Conservation (phyloP, 1,140 invertebrate genomes). For the Neotoxoptera formosana region DNA sequence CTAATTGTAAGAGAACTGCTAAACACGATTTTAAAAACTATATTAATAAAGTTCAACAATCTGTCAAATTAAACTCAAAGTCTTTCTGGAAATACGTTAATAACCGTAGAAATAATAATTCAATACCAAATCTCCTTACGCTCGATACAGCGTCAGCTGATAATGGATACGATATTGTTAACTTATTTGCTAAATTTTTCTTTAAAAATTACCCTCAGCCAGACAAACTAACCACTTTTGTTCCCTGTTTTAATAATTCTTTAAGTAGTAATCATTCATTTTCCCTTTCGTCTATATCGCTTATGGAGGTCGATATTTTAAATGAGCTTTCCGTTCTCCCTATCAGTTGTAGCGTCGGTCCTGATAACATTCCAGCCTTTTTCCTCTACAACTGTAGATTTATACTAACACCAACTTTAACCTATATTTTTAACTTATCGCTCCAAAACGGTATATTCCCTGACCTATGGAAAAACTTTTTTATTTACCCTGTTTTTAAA, state of each 20-base stretch:
- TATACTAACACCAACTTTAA: neutral
- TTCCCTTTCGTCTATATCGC: neutral
- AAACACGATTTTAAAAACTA: too few species aligned
- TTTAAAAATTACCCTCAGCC: conserved; percentile 10
- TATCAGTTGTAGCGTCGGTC: neutral
- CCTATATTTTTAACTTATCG: neutral
- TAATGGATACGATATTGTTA: conserved; percentile 11
- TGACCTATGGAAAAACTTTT: neutral
- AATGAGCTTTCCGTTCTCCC: neutral
- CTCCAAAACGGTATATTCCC: neutral
- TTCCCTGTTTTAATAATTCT: neutral
- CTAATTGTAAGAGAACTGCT: too few species aligned
- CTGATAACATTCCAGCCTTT: neutral
- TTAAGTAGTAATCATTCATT: neutral
- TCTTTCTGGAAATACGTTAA: conserved; percentile 1
- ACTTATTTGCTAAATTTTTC: neutral
- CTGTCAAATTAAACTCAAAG: neutral
- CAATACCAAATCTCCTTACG: conserved; percentile 1
- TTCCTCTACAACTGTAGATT: neutral
- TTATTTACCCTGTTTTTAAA: conserved; percentile 4
- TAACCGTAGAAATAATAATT: conserved; percentile 16
- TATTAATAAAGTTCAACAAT: too few species aligned
- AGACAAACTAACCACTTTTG: neutral
- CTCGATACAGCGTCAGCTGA: neutral
- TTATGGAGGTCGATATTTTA: neutral